A percentile compares a stretch with the other conserved stretches of the same genome.
Conservation (phyloP, 2,888 invertebrate genomes). For the Seladonia tumulorum region DNA sequence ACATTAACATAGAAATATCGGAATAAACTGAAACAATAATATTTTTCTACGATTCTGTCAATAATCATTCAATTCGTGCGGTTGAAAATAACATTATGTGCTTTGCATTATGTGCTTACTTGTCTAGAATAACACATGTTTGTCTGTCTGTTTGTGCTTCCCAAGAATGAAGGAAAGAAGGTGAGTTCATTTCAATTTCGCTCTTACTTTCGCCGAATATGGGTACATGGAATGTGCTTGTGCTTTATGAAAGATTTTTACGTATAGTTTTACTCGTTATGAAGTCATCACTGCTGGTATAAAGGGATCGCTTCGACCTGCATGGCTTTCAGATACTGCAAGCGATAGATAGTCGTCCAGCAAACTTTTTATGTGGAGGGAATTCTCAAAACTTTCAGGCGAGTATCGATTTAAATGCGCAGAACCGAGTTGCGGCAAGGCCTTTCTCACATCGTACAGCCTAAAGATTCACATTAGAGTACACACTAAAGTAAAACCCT, state of each 20-base stretch:
- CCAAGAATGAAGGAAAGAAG: slow-evolving; percentile 65
- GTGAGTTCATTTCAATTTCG: slow-evolving; percentile 67
- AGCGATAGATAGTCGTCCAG: slow-evolving; percentile 68
- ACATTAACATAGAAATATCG: neutral
- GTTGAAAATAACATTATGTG: slow-evolving; percentile 8
- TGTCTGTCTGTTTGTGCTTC: slow-evolving; percentile 67
- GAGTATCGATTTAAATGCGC: slow-evolving; percentile 97
- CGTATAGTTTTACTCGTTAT: slow-evolving; percentile 47
- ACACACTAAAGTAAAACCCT: slow-evolving; percentile 96
- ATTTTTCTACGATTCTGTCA: neutral
- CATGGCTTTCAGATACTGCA: slow-evolving; percentile 79
- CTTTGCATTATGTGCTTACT: slow-evolving; percentile 52
- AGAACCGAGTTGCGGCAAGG: slow-evolving; percentile 94
- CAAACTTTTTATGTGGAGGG: slow-evolving; percentile 71
- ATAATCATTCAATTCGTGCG: neutral
- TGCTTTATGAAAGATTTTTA: slow-evolving; percentile 35
- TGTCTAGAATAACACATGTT: slow-evolving; percentile 32
- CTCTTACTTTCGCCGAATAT: slow-evolving; percentile 3
- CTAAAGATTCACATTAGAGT: slow-evolving; percentile 97
- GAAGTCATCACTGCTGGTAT: slow-evolving; percentile 68
- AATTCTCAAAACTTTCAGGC: slow-evolving; percentile 87
- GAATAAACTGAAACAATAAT: neutral
- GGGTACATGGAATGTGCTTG: slow-evolving; percentile 8
- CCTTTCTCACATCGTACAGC: slow-evolving; percentile 97
- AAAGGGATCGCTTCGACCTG: slow-evolving; percentile 78